Evolutionary conservation across 1,140 invertebrate genomes (phyloP).

Genomic region (Rhopalosiphum maidis): DNA sequence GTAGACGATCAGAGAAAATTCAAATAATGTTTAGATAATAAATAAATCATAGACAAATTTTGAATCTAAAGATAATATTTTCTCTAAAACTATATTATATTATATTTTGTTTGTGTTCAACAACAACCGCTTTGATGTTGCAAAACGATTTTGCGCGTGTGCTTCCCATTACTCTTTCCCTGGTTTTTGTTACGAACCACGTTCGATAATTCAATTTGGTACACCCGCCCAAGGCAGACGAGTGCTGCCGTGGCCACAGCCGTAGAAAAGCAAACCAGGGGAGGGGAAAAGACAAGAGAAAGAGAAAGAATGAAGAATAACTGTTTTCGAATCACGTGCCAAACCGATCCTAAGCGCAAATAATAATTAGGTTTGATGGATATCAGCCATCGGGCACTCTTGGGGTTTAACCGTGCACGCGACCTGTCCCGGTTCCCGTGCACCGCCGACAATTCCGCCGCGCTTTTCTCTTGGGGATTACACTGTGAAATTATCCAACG

Average conservation of each 20-base stretch:
- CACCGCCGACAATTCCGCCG: constrained; percentile 16
- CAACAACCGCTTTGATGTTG: constrained; percentile 12
- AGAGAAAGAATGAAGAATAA: constrained; percentile 32
- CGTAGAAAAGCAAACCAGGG: not conserved
- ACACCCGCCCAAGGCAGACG: not conserved
- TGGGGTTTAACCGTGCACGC: constrained; percentile 54
- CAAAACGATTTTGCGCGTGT: constrained; percentile 23
- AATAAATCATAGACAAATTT: not conserved
- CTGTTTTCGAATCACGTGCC: constrained; percentile 56
- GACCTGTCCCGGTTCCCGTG: constrained; percentile 45
- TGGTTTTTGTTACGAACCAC: constrained; percentile 43
- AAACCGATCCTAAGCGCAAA: constrained; percentile 53
- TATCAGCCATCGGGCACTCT: constrained; percentile 55
- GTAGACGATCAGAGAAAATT: not conserved
- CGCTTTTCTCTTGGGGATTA: constrained; percentile 33
- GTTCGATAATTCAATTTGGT: constrained; percentile 49
- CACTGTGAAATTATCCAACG: constrained; percentile 52
- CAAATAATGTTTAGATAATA: not conserved
- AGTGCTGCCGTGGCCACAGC: not conserved
- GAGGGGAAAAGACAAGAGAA: not conserved
- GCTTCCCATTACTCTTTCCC: constrained; percentile 17
- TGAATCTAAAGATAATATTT: not conserved
- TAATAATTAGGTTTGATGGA: constrained; percentile 58
- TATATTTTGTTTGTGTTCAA: not conserved
- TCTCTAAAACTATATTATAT: not conserved